A percentile compares a stretch with the other conserved stretches of the same genome.
Conservation (phyloP, 2,888 invertebrate genomes). For the Drosophila cognata region DNA sequence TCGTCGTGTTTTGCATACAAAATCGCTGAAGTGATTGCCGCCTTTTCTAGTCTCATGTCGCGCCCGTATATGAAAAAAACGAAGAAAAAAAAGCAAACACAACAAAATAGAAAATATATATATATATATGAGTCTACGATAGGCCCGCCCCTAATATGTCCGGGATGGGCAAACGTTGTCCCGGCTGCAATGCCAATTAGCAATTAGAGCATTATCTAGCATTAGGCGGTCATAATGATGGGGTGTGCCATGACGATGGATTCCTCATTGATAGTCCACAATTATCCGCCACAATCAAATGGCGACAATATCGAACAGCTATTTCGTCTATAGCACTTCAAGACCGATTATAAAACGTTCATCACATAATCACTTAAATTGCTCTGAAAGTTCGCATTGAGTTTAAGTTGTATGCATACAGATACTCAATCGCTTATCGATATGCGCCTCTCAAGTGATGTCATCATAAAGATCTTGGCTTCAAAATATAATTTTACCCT, state of each 20-base stretch:
- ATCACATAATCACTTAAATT: not conserved
- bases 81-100: not conserved
- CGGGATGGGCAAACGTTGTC: constrained; percentile 19
- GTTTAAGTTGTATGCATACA: not conserved
- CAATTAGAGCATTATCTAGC: constrained; percentile 72
- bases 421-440: not conserved
- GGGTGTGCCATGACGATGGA: constrained; percentile 32
- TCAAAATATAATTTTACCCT: not conserved
- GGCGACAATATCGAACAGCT: constrained; percentile 13
- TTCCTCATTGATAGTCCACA: constrained; percentile 21
- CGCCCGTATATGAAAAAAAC: constrained; percentile 25
- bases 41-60: constrained; percentile 24
- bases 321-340: not conserved
- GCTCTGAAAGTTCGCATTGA: not conserved
- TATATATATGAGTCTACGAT: constrained; percentile 14
- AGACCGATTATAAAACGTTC: not conserved
- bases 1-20: constrained; percentile 44
- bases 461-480: not conserved
- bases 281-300: constrained; percentile 20
- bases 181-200: constrained; percentile 55
- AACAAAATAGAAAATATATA: constrained; percentile 14
- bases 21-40: constrained; percentile 30
- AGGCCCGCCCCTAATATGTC: constrained; percentile 16
- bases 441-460: not conserved
- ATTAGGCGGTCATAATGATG: constrained; percentile 45